These are phyloP conservation scores for Myrmophylax atrothorax DNA, from an alignment of 2,113 vertebrate genomes.

Conservation along the genomic window DNA sequence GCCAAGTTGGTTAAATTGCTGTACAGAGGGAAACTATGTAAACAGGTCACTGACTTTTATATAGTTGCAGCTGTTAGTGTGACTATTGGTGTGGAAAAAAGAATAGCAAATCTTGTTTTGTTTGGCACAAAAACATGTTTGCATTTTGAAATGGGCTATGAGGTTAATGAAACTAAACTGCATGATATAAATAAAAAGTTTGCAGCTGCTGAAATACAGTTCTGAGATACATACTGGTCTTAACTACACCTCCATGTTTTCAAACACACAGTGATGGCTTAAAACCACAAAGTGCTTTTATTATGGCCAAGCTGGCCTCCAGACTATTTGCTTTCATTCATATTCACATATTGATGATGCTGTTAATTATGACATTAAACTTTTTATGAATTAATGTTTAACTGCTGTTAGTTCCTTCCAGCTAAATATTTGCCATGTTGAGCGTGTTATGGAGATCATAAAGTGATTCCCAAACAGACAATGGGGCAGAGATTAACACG, in stretches of 20 bases:
- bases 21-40: slow-evolving; percentile 31
- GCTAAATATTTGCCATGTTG: slow-evolving; percentile 43
- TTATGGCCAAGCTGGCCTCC: not conserved
- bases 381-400: slow-evolving; percentile 47
- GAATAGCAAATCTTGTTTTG: slow-evolving; percentile 34
- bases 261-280: not conserved
- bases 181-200: not conserved
- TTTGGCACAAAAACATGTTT: slow-evolving; percentile 9
- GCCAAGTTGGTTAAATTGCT: slow-evolving; percentile 17
- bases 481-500: not conserved
- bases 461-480: not conserved
- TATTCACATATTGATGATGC: slow-evolving; percentile 34
- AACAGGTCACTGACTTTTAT: slow-evolving; percentile 36
- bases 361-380: slow-evolving; percentile 34
- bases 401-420: slow-evolving; percentile 33
- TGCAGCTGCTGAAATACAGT: not conserved
- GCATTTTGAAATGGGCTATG: slow-evolving; percentile 27
- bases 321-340: not conserved
- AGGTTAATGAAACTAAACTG: not conserved
- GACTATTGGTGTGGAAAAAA: slow-evolving; percentile 18
- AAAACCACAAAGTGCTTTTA: not conserved
- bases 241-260: not conserved
- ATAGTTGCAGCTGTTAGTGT: slow-evolving; percentile 26
- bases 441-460: not conserved
- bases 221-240: not conserved